Base-by-base conservation (phyloP, 2,113 vertebrate species). In the Neogobius melanostomus region DNA sequence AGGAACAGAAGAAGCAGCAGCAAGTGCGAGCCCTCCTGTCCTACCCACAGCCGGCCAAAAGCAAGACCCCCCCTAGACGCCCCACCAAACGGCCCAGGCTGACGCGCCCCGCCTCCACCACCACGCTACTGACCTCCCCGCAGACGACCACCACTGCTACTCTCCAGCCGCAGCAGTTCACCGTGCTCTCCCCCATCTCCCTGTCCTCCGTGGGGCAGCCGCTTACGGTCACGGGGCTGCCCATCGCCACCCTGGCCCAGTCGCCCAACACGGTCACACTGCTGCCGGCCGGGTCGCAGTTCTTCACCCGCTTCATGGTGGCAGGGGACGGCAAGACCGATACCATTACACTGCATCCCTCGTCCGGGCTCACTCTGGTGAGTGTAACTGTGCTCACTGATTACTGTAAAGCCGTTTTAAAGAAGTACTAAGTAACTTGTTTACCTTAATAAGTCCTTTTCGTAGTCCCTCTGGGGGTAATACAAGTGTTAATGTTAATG, bases 1-100 rank as follows among this genome's bases (percentile, higher is more conserved):
- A 98, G 65, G 96, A 98, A 43, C 97, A 98, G 88, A 96, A 91
- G 86, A 96, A 94, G 85, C 94, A 95, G 68, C 90, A 93, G 83
- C 85, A 87, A 91, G 92, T 86, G 90, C 93, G 87, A 88, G 94
- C 86, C 90, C 93, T 87, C 76, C 92, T 95, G 68, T 85, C 93
- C 1, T 95, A 91, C 75, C 93, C 95, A 0, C 95, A 96, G 72
- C 90, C 93, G 0, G 87, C 95, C 80, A 95, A 97, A 88, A 96
- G 88, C 2, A 94, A 95, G 75, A 93, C 91, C 17, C 91, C 95
- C 42, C 91, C 95, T 44, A 93, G 92, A 53, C 90, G 90, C 0
- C 94, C 91, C 36, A 91, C 94, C 6, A 99, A 98, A 79, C 91
- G 97, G 15, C 96, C 96, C 42, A 95, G 96, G 4, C 91, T 98